Base-by-base conservation (phyloP, 1,140 invertebrate species). In the Drosophila albomicans region DNA sequence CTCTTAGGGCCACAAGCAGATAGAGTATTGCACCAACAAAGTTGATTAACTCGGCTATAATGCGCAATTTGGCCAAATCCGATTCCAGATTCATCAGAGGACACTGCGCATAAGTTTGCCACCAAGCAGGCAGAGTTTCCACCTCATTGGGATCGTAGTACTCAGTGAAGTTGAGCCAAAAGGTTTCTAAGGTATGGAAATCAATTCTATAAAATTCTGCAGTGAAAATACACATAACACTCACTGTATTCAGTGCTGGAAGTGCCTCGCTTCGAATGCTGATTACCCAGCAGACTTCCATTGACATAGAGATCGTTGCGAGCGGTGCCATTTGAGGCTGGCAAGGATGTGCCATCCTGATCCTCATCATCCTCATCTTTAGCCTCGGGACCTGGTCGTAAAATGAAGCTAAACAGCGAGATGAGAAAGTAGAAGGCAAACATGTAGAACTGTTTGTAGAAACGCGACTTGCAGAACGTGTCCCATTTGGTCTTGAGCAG, bases 401-500 rank as follows among this genome's bases (percentile, higher is more conserved):
- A 93, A 0, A 96, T 96, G 82, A 99, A 99, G 78, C 97, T 97
- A 5, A 97, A 94, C 30, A 98, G 92, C 5, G 98, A 98, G 1
- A 98, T 93, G 0, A 98, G 79, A 84, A 99, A 99, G 93, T 99
- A 99, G 35, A 96, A 95, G 1, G 96, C 94, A 91, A 99, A 99
- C 30, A 98, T 93, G 63, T 97, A 96, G 91, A 99, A 98, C 89
- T 98, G 96, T 6, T 96, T 94, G 91, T 99, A 99, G 92, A 99
- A 99, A 71, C 98, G 97, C 65, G 96, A 97, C 93, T 98, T 98
- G 1, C 98, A 97, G 93, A 99, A 99, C 0, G 98, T 97, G 81
- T 99, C 98, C 99, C 99, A 99, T 94, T 99, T 99, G 0, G 98
- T 98, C 91, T 99, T 96, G 6, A 99, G 93, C 6, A 99, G 94